Evolutionary conservation across 2,888 invertebrate species (phyloP).

Genomic region (Acholoe squamosa): DNA sequence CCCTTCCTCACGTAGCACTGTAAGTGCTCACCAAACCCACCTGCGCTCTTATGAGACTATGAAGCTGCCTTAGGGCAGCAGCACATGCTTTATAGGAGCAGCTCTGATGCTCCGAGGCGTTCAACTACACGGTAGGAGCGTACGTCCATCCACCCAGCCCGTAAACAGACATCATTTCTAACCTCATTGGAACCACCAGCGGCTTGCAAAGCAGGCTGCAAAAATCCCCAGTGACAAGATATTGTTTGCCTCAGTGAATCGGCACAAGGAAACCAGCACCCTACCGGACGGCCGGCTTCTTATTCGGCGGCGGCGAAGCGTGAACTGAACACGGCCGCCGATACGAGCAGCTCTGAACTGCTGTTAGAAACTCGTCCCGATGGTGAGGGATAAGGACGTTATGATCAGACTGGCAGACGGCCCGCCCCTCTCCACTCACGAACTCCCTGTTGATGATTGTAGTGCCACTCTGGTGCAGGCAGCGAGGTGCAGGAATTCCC

Average conservation of each 20-base stretch:
- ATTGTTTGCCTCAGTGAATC: slow-evolving; percentile 9
- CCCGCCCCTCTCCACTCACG: not conserved
- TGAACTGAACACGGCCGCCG: slow-evolving; percentile 30
- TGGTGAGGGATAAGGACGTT: slow-evolving; percentile 1
- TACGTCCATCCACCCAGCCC: not conserved
- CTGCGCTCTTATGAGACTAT: too few species aligned
- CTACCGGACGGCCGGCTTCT: not conserved
- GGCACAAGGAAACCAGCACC: slow-evolving; percentile 6
- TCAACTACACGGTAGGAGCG: not conserved
- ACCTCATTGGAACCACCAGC: slow-evolving; percentile 8
- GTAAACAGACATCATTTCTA: slow-evolving; percentile 49
- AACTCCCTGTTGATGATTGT: not conserved
- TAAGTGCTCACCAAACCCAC: too few species aligned
- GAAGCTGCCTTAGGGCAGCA: too few species aligned
- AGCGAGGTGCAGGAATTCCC: not conserved
- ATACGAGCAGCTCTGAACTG: not conserved
- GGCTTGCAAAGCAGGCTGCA: not conserved
- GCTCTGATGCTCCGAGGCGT: not conserved
- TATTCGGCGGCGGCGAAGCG: not conserved
- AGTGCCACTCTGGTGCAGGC: not conserved
- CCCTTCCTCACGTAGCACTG: too few species aligned
- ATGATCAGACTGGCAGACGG: slow-evolving; percentile 13
- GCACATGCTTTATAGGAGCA: not conserved
- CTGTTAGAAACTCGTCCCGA: not conserved
- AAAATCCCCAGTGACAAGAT: slow-evolving; percentile 39